phyloP scores from a whole-genome alignment of 2,888 invertebrate genomes.

The Eristalis intricaria region DNA sequence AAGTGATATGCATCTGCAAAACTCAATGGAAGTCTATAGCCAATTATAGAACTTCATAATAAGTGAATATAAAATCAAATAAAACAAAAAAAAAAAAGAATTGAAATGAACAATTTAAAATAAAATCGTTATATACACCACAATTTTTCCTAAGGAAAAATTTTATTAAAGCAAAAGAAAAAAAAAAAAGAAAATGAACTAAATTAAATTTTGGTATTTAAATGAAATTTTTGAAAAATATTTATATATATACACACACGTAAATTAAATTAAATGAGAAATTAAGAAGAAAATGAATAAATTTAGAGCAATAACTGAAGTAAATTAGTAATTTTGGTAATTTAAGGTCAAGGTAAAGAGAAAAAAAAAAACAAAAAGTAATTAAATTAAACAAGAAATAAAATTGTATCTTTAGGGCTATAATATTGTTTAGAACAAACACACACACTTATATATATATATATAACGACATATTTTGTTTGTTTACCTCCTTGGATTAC shows the following conservation, averaged over 20 bases:
- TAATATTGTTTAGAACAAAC: slow-evolving; percentile 47
- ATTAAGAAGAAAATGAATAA: slow-evolving; percentile 76
- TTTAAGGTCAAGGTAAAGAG: slow-evolving; percentile 56
- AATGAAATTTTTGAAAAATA: slow-evolving; percentile 83
- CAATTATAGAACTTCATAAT: slow-evolving; percentile 46
- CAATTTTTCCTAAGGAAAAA: slow-evolving; percentile 71
- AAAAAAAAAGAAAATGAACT: slow-evolving; percentile 79
- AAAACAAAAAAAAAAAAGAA: slow-evolving; percentile 19
- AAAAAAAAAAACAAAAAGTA: slow-evolving; percentile 30
- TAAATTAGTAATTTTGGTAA: slow-evolving; percentile 71
- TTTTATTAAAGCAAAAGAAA: slow-evolving; percentile 74
- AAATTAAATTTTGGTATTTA: slow-evolving; percentile 83
- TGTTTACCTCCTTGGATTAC: slow-evolving; percentile 14
- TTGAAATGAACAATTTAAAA: slow-evolving; percentile 7
- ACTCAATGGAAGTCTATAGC: slow-evolving; percentile 47
- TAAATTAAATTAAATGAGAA: slow-evolving; percentile 75
- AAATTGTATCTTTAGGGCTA: slow-evolving; percentile 65
- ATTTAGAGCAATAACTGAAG: slow-evolving; percentile 78
- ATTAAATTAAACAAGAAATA: slow-evolving; percentile 32
- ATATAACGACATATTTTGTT: slow-evolving; percentile 60
- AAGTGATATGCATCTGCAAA: background rate
- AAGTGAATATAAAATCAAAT: background rate
- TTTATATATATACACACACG: slow-evolving; percentile 81
- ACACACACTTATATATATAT: slow-evolving; percentile 13
- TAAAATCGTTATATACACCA: slow-evolving; percentile 69